These are phyloP conservation scores for Acleris emargana DNA, from an alignment of 2,888 invertebrate genomes.

Conservation along the genomic window DNA sequence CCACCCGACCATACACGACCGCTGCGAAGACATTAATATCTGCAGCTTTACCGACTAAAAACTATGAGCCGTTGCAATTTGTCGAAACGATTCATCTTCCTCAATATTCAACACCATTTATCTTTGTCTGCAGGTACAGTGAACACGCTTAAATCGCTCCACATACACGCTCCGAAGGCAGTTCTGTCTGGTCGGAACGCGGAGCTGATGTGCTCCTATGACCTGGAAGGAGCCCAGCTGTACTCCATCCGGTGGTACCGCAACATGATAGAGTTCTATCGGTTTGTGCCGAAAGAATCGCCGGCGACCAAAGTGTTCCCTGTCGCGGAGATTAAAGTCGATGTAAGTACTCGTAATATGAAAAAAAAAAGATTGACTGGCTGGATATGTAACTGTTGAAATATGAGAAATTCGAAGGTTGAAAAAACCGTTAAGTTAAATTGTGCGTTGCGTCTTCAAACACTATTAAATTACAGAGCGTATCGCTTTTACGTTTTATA, in stretches of 20 bases:
- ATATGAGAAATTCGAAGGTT: too few species aligned
- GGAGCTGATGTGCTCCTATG: conserved; percentile 81
- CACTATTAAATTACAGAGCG: too few species aligned
- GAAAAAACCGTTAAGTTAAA: too few species aligned
- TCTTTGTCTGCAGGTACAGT: conserved; percentile 67
- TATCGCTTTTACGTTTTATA: too few species aligned
- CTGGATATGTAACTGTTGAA: too few species aligned
- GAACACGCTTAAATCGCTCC: conserved; percentile 71
- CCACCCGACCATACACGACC: too few species aligned
- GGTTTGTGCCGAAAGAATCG: conserved; percentile 89
- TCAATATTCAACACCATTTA: conserved; percentile 23
- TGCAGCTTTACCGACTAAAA: conserved; percentile 3
- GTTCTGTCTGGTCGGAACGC: conserved; percentile 80
- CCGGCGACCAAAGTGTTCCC: conserved; percentile 88
- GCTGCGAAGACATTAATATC: conserved; percentile 1
- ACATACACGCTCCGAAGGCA: conserved; percentile 81
- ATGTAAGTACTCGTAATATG: too few species aligned
- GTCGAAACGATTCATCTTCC: conserved; percentile 30
- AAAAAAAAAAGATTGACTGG: too few species aligned
- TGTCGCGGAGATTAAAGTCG: conserved; percentile 87
- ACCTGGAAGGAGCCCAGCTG: conserved; percentile 85
- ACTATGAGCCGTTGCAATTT: conserved; percentile 22
- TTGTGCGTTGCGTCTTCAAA: too few species aligned
- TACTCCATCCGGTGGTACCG: conserved; percentile 92
- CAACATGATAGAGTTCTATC: conserved; percentile 89